Percentiles rank a stretch among this genome's conserved stretches.
Evolutionary conservation across 2,797 vertebrate species (phyloP).

Genomic region (Limnodromus scolopaceus): DNA sequence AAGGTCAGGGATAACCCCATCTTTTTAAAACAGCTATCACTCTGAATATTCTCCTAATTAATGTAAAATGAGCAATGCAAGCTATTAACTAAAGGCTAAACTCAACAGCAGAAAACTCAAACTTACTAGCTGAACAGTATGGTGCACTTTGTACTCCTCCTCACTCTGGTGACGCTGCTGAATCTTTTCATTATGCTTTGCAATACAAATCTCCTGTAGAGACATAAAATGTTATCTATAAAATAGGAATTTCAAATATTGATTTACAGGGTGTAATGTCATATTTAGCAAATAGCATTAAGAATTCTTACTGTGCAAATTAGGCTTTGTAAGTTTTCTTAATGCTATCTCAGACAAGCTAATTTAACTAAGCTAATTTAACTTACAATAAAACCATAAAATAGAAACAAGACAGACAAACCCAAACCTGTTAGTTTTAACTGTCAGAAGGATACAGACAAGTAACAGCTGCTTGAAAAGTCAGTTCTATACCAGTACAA

Average conservation of each 20-base stretch:
- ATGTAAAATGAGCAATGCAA: not conserved
- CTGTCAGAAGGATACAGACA: not conserved
- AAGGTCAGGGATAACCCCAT: not conserved
- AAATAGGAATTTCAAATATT: not conserved
- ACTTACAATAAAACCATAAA: not conserved
- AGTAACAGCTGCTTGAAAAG: not conserved
- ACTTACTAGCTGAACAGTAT: conserved; percentile 82
- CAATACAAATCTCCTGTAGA: conserved; percentile 92
- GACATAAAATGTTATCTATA: conserved; percentile 16
- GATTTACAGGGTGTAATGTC: not conserved
- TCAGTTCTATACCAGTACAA: not conserved
- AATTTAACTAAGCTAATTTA: not conserved
- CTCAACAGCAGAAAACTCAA: not conserved
- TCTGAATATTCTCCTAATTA: not conserved
- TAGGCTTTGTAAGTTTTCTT: too few relatives aligned
- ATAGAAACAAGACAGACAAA: not conserved
- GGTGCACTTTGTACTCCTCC: conserved; percentile 76
- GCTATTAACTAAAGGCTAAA: not conserved
- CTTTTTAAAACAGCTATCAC: not conserved
- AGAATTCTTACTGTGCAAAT: not conserved
- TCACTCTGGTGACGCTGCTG: conserved; percentile 82
- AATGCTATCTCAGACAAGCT: not conserved
- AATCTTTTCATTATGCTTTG: conserved; percentile 94
- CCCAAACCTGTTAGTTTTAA: not conserved
- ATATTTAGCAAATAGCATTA: not conserved